Evolutionary conservation across 1,140 invertebrate species (phyloP), one percentile per base, ranked within the genome.

Genomic region (Bombus soroeensis): DNA sequence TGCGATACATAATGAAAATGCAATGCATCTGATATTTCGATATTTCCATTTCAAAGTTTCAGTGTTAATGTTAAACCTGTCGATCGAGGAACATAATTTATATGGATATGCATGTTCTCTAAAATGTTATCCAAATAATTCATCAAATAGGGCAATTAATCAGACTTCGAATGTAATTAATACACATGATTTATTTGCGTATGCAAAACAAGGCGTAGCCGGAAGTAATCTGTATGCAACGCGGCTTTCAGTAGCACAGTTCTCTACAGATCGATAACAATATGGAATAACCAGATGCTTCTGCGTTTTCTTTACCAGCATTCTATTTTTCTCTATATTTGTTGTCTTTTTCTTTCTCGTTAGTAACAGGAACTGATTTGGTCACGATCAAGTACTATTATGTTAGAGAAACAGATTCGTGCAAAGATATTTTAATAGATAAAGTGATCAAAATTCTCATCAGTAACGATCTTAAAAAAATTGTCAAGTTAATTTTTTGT

Each of bases 201-300:
- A 13, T 47, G 72, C 37, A 34, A 75, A 74, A 59, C 64, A 80
- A 73, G 41, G 71, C 57, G 71, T 73, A 34, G 28, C n/a, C 57
- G 57, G 57, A 75, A 37, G 22, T 25, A 66, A 82, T 75, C 32
- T 70, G 34, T 57, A n/a, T 77, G 43, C 72, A 76, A 74, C 57
- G 9, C 13, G 2, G 57, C 57, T 74, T 75, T 83, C 72, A 47
- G 18, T 66, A 75, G 28, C 34, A 53, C 34, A 39, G 34, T 41
- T 83, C 28, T 34, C 32, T 57, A 22, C 39, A 74, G 32, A 82
- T 75, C 81, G 39, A 82, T 82, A 82, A 64, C 41, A 75, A 47
- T 75, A 66, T 43, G 34, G 5, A 28, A 41, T 62, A 15, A 13
- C 37, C 22, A 43, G 32, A 37, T 47, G 39, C 13, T 74, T 53